phyloP scores from a whole-genome alignment of 2,113 vertebrate genomes.

The Cheilinus undulatus region DNA sequence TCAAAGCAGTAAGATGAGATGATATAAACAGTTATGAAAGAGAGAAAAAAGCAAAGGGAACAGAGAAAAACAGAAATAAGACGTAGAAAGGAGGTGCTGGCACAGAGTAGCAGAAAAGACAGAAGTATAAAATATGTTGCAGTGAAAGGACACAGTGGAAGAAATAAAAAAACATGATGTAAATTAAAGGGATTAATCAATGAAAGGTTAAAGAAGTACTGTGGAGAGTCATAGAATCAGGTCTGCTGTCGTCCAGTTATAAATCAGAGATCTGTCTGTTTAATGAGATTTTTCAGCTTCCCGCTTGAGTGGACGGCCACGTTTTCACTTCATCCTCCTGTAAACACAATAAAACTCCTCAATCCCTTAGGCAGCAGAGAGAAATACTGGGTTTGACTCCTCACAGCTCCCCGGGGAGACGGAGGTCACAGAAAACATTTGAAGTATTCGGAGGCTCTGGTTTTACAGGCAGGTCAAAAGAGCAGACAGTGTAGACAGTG shows the following conservation, averaged over 20 bases:
- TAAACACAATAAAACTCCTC: slow-evolving; percentile 50
- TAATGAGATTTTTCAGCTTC: slow-evolving; percentile 25
- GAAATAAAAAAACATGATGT: background rate
- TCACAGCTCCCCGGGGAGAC: background rate
- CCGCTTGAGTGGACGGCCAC: slow-evolving; percentile 7
- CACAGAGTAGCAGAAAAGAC: background rate
- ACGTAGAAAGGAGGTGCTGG: background rate
- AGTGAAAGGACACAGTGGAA: background rate
- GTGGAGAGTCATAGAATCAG: background rate
- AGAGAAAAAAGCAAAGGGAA: background rate
- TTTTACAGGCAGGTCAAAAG: slow-evolving; percentile 39
- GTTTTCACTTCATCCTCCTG: slow-evolving; percentile 41
- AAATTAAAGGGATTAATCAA: background rate
- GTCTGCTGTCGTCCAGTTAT: background rate
- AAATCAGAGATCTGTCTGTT: slow-evolving; percentile 39
- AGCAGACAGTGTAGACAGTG: slow-evolving; percentile 1
- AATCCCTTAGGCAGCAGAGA: slow-evolving; percentile 34
- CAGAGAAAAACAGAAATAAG: background rate
- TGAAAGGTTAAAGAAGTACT: slow-evolving; percentile 8
- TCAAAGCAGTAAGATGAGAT: no score
- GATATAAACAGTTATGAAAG: background rate
- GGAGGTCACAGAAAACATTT: slow-evolving; percentile 51
- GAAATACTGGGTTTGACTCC: background rate
- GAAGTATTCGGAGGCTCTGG: slow-evolving; percentile 43
- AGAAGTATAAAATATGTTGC: background rate